Conservation (phyloP, 1,140 invertebrate genomes). For the Rhagoletis zephyria region DNA sequence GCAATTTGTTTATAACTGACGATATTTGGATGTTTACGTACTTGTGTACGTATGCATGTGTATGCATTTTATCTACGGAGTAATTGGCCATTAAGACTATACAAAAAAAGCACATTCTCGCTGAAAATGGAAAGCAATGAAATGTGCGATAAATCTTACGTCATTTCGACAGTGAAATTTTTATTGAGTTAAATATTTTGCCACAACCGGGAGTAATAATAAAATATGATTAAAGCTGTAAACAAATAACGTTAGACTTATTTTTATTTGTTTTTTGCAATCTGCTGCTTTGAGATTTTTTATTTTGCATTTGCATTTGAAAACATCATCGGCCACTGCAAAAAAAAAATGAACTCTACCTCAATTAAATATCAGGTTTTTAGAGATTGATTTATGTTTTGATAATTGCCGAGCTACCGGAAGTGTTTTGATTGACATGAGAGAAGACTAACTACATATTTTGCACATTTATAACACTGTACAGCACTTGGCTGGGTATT, state of each 20-base stretch:
- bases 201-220: neutral
- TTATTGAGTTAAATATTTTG: conserved; percentile 1
- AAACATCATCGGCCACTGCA: neutral
- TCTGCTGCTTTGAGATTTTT: neutral
- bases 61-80: neutral
- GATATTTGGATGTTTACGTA: no score
- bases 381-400: neutral
- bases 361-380: neutral
- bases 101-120: neutral
- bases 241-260: neutral
- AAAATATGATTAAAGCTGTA: neutral
- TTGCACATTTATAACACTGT: no score
- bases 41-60: no score
- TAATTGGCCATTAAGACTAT: neutral
- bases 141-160: conserved; percentile 17
- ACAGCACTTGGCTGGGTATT: no score
- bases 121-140: neutral
- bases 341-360: neutral
- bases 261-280: neutral
- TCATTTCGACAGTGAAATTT: conserved; percentile 7
- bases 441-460: no score
- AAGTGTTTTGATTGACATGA: no score
- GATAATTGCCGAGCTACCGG: no score
- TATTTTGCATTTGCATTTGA: neutral
- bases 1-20: neutral